A percentile compares a stretch with the other conserved stretches of the same genome.
Evolutionary conservation across 2,113 vertebrate genomes (phyloP).

Genomic region (Erythrocercus mccallii): DNA sequence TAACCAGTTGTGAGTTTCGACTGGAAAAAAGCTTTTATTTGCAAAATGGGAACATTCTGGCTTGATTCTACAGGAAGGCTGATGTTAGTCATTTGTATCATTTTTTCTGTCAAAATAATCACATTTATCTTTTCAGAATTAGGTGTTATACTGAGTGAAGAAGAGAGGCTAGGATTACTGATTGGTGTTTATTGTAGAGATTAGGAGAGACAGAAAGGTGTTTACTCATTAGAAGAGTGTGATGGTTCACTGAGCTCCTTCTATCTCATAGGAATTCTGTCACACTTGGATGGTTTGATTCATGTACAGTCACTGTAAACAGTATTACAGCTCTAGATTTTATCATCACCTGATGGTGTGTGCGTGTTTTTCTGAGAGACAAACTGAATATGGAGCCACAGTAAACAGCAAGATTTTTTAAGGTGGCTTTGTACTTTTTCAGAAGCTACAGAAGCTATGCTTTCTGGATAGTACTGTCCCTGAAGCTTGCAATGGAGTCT

Average conservation of each 20-base stretch:
- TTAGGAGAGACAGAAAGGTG: slow-evolving; percentile 9
- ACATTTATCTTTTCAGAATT: background rate
- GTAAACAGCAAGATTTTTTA: background rate
- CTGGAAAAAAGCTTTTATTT: background rate
- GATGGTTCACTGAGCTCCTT: background rate
- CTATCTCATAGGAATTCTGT: background rate
- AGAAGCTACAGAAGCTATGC: background rate
- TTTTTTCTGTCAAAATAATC: background rate
- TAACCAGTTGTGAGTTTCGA: background rate
- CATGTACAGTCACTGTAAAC: background rate
- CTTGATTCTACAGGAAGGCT: background rate
- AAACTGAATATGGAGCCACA: background rate
- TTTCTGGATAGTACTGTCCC: background rate
- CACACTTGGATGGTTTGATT: background rate
- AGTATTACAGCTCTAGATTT: background rate
- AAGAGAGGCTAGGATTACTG: background rate
- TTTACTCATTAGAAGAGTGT: slow-evolving; percentile 8
- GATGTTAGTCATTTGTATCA: background rate
- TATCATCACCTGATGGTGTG: background rate
- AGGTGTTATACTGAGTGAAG: background rate
- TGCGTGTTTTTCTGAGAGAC: background rate
- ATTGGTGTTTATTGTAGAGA: slow-evolving; percentile 18
- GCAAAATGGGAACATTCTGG: background rate
- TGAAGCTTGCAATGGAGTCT: background rate
- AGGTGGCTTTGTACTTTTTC: background rate